phyloP scores from a whole-genome alignment of 2,797 vertebrate genomes.

The Pampus argenteus region DNA sequence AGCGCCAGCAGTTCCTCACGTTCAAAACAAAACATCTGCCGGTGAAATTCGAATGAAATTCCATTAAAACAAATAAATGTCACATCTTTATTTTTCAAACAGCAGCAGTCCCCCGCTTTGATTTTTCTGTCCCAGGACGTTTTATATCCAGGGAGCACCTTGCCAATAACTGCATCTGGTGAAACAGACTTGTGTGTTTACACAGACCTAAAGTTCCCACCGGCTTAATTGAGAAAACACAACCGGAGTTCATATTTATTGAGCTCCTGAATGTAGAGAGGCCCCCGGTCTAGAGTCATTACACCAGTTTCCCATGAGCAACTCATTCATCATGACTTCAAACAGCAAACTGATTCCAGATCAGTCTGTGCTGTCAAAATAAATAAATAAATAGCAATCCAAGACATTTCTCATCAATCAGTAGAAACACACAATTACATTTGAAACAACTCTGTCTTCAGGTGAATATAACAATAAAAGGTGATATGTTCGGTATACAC shows the following conservation, averaged over 20 bases:
- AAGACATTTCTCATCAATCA: slow-evolving; percentile 41
- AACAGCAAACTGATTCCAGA: slow-evolving; percentile 64
- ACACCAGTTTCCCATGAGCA: slow-evolving; percentile 16
- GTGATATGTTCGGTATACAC: slow-evolving; percentile 58
- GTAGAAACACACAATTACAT: slow-evolving; percentile 65
- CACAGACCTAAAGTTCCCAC: slow-evolving; percentile 32
- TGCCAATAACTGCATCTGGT: slow-evolving; percentile 63
- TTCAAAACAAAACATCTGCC: slow-evolving; percentile 43
- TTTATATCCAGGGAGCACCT: slow-evolving; percentile 42
- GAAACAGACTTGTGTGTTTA: slow-evolving; percentile 57
- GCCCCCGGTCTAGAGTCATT: slow-evolving; percentile 1
- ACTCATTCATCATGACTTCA: slow-evolving; percentile 40
- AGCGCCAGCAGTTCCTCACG: background rate
- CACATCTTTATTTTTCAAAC: slow-evolving; percentile 55
- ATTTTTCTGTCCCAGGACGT: slow-evolving; percentile 41
- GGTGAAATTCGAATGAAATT: slow-evolving; percentile 52
- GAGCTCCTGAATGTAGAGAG: slow-evolving; percentile 23
- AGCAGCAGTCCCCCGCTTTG: slow-evolving; percentile 42
- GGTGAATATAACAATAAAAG: slow-evolving; percentile 19
- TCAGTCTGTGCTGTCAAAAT: slow-evolving; percentile 55
- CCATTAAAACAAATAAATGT: slow-evolving; percentile 75
- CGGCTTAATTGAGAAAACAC: slow-evolving; percentile 69
- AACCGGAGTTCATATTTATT: slow-evolving; percentile 44
- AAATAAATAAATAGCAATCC: slow-evolving; percentile 47
- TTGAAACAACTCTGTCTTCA: slow-evolving; percentile 26